Conservation (phyloP, 2,113 vertebrate species). For the Ochotona princeps region DNA sequence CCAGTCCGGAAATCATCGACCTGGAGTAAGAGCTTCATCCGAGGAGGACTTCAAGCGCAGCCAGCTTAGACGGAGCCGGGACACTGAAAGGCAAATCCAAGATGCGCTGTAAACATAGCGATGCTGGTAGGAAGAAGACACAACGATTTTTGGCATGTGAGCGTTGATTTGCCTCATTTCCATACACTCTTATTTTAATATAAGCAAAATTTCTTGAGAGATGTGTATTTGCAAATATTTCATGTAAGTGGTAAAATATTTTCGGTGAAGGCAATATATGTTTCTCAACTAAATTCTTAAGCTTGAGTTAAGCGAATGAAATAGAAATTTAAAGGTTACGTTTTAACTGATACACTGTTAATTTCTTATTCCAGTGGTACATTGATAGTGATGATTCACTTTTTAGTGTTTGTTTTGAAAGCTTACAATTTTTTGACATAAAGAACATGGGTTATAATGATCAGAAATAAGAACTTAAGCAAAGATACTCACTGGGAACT, state of each 20-base stretch:
- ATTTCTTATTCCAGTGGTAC: neutral
- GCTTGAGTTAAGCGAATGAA: neutral
- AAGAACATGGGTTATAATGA: neutral
- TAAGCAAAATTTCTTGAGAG: neutral
- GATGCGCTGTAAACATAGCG: neutral
- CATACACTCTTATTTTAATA: neutral
- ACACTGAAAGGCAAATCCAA: neutral
- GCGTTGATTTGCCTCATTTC: neutral
- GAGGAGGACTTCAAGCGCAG: neutral
- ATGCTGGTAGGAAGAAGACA: neutral
- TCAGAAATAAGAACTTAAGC: neutral
- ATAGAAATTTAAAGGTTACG: neutral
- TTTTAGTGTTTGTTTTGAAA: constrained; percentile 3
- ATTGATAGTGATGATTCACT: neutral
- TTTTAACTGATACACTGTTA: neutral
- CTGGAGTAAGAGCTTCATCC: neutral
- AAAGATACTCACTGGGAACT: no score
- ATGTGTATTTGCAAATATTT: neutral
- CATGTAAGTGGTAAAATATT: constrained; percentile 9
- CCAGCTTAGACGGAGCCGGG: neutral
- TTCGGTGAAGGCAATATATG: neutral
- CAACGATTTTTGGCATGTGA: neutral
- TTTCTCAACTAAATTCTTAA: neutral
- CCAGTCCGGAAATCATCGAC: neutral
- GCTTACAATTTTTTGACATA: neutral